Evolutionary conservation across 2,888 invertebrate species (phyloP).

Genomic region (Ferdinandea cuprea): DNA sequence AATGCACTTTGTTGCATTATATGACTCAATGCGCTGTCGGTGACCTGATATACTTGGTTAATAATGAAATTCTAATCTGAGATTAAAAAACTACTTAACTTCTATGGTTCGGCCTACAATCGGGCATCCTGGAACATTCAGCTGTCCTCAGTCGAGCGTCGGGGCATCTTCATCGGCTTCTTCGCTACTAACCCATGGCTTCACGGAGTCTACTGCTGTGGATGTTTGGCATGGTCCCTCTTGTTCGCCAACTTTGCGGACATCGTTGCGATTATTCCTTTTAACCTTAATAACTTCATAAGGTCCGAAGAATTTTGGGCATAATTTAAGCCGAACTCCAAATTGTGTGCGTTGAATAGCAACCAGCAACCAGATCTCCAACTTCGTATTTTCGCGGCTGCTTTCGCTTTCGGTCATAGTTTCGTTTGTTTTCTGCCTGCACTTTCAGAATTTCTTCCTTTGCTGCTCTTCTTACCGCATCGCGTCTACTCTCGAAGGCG

Average conservation of each 20-base stretch:
- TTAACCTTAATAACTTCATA: too few relatives aligned
- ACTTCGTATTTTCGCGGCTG: conserved; percentile 13
- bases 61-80: too few relatives aligned
- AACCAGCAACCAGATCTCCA: conserved; percentile 32
- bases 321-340: too few relatives aligned
- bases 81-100: too few relatives aligned
- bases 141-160: background rate
- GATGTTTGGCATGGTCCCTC: conserved; percentile 50
- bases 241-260: conserved; percentile 42
- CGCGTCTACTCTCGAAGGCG: conserved; percentile 5
- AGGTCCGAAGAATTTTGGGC: conserved; percentile 45
- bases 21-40: too few relatives aligned
- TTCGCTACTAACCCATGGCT: conserved; percentile 18
- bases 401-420: conserved; percentile 40
- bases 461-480: conserved; percentile 19
- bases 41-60: too few relatives aligned
- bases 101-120: too few relatives aligned
- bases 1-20: too few relatives aligned
- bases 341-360: too few relatives aligned
- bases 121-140: background rate
- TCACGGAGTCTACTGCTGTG: conserved; percentile 44
- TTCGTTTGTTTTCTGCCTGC: conserved; percentile 52
- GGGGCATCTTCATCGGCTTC: background rate
- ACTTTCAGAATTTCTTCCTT: too few relatives aligned
- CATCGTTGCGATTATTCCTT: conserved; percentile 43